phyloP scores from a whole-genome alignment of 2,113 vertebrate genomes.

The Pongo abelii region DNA sequence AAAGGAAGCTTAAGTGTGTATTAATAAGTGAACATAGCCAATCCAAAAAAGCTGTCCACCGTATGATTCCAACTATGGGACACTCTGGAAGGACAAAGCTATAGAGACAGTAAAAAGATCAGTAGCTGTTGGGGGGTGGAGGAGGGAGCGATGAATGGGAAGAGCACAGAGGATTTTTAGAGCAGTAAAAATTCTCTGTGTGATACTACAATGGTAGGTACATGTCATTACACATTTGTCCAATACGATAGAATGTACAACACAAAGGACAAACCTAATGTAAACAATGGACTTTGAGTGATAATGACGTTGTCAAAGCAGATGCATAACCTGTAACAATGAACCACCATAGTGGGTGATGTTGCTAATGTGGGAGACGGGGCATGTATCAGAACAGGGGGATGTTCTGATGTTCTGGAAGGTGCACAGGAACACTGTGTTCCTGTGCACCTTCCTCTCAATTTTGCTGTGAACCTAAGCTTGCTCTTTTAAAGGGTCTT shows the following conservation, averaged over 20 bases:
- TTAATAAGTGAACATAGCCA: neutral
- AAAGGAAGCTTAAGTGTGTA: neutral
- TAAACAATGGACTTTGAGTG: neutral
- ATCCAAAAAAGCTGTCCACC: neutral
- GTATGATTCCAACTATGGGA: neutral
- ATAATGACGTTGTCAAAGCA: neutral
- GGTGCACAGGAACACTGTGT: neutral
- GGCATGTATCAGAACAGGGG: accelerated
- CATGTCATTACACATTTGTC: neutral
- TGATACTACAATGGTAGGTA: neutral
- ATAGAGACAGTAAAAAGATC: neutral
- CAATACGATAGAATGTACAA: neutral
- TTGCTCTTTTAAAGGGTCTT: neutral
- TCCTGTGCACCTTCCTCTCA: neutral
- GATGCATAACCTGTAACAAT: neutral
- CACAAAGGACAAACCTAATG: neutral
- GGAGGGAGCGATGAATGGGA: neutral
- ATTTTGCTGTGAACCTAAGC: neutral
- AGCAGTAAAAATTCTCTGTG: neutral
- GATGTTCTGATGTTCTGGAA: too few relatives aligned
- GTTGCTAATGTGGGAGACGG: neutral
- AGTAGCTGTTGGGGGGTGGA: neutral
- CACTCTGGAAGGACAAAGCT: neutral
- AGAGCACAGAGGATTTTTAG: neutral
- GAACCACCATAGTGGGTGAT: neutral